phyloP scores from a whole-genome alignment of 2,888 invertebrate species.

The Cantharis lateralis region DNA sequence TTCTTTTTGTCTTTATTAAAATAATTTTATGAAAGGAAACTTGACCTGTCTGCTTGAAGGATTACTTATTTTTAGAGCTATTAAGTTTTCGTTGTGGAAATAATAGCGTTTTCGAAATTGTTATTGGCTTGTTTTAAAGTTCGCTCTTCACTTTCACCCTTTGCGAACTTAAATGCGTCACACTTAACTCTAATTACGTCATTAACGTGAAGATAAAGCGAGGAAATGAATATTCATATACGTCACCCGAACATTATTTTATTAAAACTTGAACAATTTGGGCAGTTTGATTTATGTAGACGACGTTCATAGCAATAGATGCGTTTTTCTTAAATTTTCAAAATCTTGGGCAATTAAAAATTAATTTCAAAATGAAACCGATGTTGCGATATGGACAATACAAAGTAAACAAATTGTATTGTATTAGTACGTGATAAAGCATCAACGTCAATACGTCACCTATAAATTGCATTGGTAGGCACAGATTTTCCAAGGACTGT shows the following conservation, averaged over 20 bases:
- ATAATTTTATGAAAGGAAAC: not conserved
- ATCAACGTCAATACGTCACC: slow-evolving; percentile 25
- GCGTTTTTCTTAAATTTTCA: not conserved
- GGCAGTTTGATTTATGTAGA: not conserved
- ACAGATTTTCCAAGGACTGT: slow-evolving; percentile 43
- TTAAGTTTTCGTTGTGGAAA: not conserved
- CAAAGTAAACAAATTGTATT: not conserved
- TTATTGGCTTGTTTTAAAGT: not conserved
- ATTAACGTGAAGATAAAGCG: not conserved
- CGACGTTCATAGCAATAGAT: not conserved
- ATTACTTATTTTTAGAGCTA: not conserved
- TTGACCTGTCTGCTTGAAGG: not conserved
- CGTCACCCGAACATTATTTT: not conserved
- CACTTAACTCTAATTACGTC: slow-evolving; percentile 4
- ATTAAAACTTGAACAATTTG: not conserved
- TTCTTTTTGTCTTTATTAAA: slow-evolving; percentile 4
- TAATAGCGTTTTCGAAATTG: not conserved
- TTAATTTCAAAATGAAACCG: not conserved
- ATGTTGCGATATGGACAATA: not conserved
- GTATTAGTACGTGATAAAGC: slow-evolving; percentile 2
- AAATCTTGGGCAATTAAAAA: not conserved
- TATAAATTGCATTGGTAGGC: slow-evolving; percentile 34
- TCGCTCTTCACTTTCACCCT: not conserved
- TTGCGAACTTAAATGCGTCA: not conserved
- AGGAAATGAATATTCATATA: not conserved